These are phyloP conservation scores for Oceanodroma tethys DNA, from an alignment of 2,113 vertebrate species.

Conservation along the genomic window DNA sequence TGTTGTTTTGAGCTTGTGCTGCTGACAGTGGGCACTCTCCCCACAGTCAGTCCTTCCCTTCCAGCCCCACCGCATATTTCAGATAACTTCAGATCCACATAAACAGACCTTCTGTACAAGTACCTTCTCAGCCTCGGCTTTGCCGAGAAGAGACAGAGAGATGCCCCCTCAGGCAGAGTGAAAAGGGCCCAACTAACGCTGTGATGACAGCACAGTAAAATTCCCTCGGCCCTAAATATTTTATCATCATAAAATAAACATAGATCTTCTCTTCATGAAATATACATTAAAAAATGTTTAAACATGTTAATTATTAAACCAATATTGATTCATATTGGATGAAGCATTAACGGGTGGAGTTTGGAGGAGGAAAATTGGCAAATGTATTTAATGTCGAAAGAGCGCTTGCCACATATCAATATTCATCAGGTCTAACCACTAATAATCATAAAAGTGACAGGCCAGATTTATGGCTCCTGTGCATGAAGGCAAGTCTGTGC, in stretches of 20 bases:
- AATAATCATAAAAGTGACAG: conserved; percentile 78
- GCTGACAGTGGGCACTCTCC: neutral
- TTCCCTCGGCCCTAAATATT: conserved; percentile 74
- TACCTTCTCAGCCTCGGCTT: neutral
- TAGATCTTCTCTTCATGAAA: conserved; percentile 76
- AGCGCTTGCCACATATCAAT: conserved; percentile 74
- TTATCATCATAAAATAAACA: conserved; percentile 83
- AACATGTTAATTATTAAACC: conserved; percentile 83
- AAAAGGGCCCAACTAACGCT: conserved; percentile 4
- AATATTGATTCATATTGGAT: conserved; percentile 84
- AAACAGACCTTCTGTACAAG: neutral
- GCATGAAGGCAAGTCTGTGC: conserved; percentile 5
- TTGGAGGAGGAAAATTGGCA: conserved; percentile 70
- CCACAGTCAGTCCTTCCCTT: neutral
- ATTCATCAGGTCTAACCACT: conserved; percentile 79
- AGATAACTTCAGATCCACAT: neutral
- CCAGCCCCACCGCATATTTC: neutral
- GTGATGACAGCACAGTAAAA: conserved; percentile 61
- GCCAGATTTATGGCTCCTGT: conserved; percentile 67
- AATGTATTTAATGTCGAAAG: conserved; percentile 77
- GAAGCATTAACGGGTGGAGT: conserved; percentile 72
- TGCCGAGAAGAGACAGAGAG: neutral
- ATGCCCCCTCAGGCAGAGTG: conserved; percentile 40
- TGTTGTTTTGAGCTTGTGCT: neutral
- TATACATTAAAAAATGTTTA: conserved; percentile 83